phyloP scores from a whole-genome alignment of 2,888 invertebrate genomes.

The Aspidapion aeneum region DNA sequence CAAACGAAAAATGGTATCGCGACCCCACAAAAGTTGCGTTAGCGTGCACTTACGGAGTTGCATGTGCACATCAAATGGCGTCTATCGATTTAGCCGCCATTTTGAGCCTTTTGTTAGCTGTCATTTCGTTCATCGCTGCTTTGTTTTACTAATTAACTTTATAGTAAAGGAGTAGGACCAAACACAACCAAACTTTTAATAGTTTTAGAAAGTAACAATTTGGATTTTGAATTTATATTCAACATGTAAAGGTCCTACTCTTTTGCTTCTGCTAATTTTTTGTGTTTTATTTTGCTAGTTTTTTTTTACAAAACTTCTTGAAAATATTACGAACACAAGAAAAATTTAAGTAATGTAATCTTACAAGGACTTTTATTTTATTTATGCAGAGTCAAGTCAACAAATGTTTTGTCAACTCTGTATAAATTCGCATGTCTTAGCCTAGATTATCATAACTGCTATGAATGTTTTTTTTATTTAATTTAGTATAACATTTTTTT shows the following conservation, averaged over 20 bases:
- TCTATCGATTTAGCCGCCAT: constrained; percentile 71
- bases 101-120: constrained; percentile 71
- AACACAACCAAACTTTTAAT: too few species aligned
- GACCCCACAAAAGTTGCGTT: constrained; percentile 64
- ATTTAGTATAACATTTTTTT: neutral
- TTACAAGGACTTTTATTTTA: too few species aligned
- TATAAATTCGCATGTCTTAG: neutral
- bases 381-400: neutral
- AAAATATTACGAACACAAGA: too few species aligned
- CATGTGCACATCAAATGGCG: constrained; percentile 66
- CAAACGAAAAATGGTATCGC: constrained; percentile 50
- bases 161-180: too few species aligned
- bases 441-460: neutral
- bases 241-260: too few species aligned
- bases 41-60: constrained; percentile 73
- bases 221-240: too few species aligned
- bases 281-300: too few species aligned
- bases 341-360: too few species aligned
- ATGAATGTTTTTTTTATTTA: neutral
- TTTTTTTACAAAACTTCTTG: too few species aligned
- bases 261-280: too few species aligned
- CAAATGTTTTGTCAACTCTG: neutral
- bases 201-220: too few species aligned
- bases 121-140: constrained; percentile 68
- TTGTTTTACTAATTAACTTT: constrained; percentile 41